Base-by-base conservation (phyloP, 2,888 invertebrate species). In the Lepeophtheirus nordmannii region DNA sequence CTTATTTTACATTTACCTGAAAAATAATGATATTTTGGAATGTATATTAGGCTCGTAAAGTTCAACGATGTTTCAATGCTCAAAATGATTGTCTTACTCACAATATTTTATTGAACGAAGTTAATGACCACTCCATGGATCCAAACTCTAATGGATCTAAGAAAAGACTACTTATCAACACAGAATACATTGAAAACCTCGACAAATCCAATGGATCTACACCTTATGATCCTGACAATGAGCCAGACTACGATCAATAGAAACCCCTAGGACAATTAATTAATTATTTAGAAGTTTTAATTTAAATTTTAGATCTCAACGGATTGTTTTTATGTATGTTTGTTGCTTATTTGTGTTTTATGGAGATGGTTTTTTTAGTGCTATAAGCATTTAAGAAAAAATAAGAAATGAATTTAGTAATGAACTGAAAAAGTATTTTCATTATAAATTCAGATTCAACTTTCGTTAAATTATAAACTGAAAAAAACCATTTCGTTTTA, bases 41-140 rank as follows among this genome's bases (percentile, higher is more conserved):
- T 22, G 20, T 53, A 9, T 9, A 23, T 23, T 53, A 64, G 64
- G 65, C 65, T 20, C 57, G 65, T 17, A n/a, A 58, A 14, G 65
- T 58, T 14, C 30, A 65, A 23, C 57, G 58, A 39, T 65, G 65
- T 37, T 38, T 65, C 58, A 58, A 57, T 23, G 39, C 37, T 17
- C 65, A 65, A 17, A 39, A 65, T 20, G 65, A 65, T 14, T 65
- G 65, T 40, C 12, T 65, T 38, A 20, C 58, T 17, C 58, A 39
- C 20, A 58, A 65, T n/a, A 40, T 58, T 20, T 22, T 64, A 10
- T 20, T 46, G 17, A 10, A 56, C 22, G 53, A 56, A 22, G 23
- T 64, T 11, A 37, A 62, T 17, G 64, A 46, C 14, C 37, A 20
- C 14, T 20, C n/a, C 11, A 30, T 14, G 12, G 30, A 39, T 30